Base-by-base conservation (phyloP, 2,797 vertebrate genomes). In the Miichthys miiuy region DNA sequence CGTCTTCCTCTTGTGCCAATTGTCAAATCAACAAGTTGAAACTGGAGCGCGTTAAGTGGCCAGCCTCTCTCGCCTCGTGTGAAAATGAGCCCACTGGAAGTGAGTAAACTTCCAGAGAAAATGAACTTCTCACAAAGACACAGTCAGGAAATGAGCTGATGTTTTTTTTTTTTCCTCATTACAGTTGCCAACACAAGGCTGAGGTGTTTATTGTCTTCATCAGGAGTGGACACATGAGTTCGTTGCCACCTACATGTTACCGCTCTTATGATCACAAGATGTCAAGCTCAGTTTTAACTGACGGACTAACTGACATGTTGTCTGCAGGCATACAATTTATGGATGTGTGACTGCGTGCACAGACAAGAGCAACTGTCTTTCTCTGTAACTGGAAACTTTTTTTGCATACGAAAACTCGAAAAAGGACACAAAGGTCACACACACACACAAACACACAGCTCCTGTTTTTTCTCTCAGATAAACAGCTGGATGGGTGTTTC, bases 401-500 rank as follows among this genome's bases (percentile, higher is more conserved):
- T 50, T 50, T 75, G 34, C 20, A 46, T 25, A 20, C n/a, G 0
- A 50, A 78, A 58, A 61, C 10, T 25, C 10, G 1, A 55, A 74
- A 57, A 48, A 14, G 34, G 64, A 30, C 27, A 47, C 38, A 52
- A 47, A 70, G 34, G 34, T 34, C 52, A 42, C 67, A 62, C 46
- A 34, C 52, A 62, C 58, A 62, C 44, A 55, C 54, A 54, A 6
- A 52, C 18, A n/a, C 0, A 30, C 5, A 38, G 14, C 21, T 58
- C 64, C 55, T 38, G 12, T 47, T 74, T 66, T 60, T 77, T 61
- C 64, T 73, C 8, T 41, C 60, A 58, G 81, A 82, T 80, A 78
- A 84, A 67, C 61, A 83, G 84, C 77, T 79, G 80, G 12, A 64
- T 52, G 76, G 8, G 8, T 79, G 65, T 81, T 87, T 79, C 21